Conservation (phyloP, 2,113 vertebrate species). For the Dissostichus mawsoni region DNA sequence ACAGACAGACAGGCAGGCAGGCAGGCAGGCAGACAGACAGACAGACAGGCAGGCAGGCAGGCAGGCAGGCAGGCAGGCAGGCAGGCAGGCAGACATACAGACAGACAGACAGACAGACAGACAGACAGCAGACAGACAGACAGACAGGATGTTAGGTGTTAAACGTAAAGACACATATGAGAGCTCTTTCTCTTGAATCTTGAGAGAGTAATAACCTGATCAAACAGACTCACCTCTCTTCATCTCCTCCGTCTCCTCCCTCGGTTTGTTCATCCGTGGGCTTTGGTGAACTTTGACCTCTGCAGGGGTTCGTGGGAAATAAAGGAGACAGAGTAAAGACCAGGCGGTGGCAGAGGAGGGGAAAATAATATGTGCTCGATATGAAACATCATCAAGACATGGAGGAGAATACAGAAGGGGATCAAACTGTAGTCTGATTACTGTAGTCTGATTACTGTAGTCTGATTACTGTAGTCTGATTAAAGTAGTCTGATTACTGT, state of each 20-base stretch:
- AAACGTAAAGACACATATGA: not conserved
- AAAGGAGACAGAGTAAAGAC: slow-evolving; percentile 17
- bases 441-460: not conserved
- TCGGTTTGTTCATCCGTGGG: slow-evolving; percentile 28
- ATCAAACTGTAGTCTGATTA: not conserved
- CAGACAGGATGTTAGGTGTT: slow-evolving; percentile 11
- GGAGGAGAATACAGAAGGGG: no score
- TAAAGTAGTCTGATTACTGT: not conserved
- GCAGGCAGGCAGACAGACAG: not conserved
- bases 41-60: not conserved
- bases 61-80: not conserved
- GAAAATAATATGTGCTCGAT: no score
- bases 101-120: slow-evolving; percentile 2
- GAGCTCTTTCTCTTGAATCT: not conserved
- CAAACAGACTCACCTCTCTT: slow-evolving; percentile 76
- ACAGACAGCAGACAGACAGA: not conserved
- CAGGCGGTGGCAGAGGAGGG: no score
- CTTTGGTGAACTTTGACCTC: slow-evolving; percentile 65
- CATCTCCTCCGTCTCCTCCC: slow-evolving; percentile 34
- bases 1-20: not conserved
- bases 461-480: not conserved
- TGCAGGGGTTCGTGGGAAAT: slow-evolving; percentile 43
- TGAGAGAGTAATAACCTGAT: no score
- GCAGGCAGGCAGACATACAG: slow-evolving; percentile 10
- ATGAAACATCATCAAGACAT: no score